phyloP scores from a whole-genome alignment of 2,888 invertebrate genomes.

The Arrhopalites spinosus region DNA sequence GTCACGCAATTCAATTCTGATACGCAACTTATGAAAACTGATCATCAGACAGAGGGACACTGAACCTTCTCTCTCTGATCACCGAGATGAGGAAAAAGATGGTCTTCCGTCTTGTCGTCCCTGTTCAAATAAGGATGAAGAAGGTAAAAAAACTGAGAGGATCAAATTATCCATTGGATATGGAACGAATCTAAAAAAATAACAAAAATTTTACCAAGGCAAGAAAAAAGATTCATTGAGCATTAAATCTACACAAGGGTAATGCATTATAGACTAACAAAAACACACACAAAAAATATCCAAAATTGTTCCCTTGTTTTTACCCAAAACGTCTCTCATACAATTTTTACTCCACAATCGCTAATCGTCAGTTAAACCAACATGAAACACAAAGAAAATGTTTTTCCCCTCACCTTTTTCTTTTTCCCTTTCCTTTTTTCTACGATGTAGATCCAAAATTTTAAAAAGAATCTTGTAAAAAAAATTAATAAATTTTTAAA shows the following conservation, averaged over 20 bases:
- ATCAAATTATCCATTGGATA: slow-evolving; percentile 29
- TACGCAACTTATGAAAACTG: slow-evolving; percentile 28
- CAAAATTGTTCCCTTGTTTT: slow-evolving; percentile 35
- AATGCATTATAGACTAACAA: neutral
- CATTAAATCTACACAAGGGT: slow-evolving; percentile 16
- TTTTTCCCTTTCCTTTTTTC: neutral
- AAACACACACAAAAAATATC: slow-evolving; percentile 1
- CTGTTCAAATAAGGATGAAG: slow-evolving; percentile 29
- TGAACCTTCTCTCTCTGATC: neutral
- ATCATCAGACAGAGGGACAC: slow-evolving; percentile 7
- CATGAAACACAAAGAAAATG: neutral
- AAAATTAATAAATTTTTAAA: too few relatives aligned
- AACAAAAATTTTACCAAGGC: neutral
- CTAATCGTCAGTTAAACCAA: slow-evolving; percentile 9
- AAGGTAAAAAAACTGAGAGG: slow-evolving; percentile 21
- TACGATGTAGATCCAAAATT: too few relatives aligned
- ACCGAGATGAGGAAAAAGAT: too few relatives aligned
- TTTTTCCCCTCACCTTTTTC: neutral
- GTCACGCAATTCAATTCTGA: slow-evolving; percentile 37
- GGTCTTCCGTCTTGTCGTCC: slow-evolving; percentile 2
- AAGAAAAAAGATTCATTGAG: slow-evolving; percentile 23
- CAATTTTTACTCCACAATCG: slow-evolving; percentile 21
- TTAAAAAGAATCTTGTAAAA: too few relatives aligned
- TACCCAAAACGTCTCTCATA: slow-evolving; percentile 23
- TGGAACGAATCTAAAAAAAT: slow-evolving; percentile 36